Percentiles rank a stretch among this genome's conserved stretches.
phyloP scores from a whole-genome alignment of 2,113 vertebrate genomes.

The Pluvianellus socialis region DNA sequence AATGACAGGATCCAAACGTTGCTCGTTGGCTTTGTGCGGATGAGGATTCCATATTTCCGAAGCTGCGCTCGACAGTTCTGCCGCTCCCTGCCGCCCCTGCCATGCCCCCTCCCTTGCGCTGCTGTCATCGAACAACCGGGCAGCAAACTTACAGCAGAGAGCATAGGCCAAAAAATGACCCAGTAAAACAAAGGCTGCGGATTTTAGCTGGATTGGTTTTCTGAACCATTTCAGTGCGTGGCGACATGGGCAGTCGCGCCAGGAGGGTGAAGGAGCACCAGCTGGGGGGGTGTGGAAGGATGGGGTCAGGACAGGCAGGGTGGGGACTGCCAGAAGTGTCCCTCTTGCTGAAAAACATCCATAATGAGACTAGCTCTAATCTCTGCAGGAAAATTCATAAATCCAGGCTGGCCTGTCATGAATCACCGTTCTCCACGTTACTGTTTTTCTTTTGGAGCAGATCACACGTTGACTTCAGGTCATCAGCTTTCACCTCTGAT shows the following conservation, averaged over 20 bases:
- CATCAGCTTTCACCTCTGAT: not conserved
- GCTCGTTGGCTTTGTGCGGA: too few relatives aligned
- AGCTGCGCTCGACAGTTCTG: too few relatives aligned
- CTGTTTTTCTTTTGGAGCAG: not conserved
- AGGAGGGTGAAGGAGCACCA: not conserved
- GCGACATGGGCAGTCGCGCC: fast-evolving
- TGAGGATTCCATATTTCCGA: too few relatives aligned
- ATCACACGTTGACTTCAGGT: not conserved
- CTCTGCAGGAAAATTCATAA: not conserved
- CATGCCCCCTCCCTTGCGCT: not conserved
- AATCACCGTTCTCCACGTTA: not conserved
- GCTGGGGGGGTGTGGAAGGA: not conserved
- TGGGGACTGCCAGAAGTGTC: not conserved
- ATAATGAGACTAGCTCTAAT: not conserved
- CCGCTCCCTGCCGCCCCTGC: not conserved
- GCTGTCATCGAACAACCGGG: not conserved
- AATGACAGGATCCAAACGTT: too few relatives aligned
- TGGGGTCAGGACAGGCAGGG: not conserved
- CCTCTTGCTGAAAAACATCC: not conserved
- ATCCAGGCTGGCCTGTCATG: not conserved
- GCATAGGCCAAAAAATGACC: not conserved
- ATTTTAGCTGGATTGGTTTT: not conserved
- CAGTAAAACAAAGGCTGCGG: not conserved
- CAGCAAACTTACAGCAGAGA: not conserved
- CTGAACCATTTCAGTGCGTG: not conserved